Evolutionary conservation across 92 coral and sea anemone genomes (phyloP), one percentile per base, ranked within the genome.

Genomic region (Epizoanthus scotinus): DNA sequence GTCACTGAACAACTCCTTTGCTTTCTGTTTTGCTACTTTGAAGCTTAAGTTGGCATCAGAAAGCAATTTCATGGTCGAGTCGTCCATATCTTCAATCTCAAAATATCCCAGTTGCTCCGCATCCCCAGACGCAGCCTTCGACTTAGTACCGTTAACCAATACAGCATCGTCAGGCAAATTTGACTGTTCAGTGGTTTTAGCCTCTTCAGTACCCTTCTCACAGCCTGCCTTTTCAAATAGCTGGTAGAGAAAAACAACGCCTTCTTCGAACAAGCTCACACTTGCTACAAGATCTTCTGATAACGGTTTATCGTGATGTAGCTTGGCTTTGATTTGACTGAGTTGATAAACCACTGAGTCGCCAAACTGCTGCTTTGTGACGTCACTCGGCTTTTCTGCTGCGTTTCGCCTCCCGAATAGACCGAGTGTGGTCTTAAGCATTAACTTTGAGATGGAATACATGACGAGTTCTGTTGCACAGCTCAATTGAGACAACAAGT

Each of bases 21-120:
- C 52, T 75, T 36, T 22, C 44, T 13, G 68, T 59, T 75, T 75
- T 18, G 81, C 81, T 6, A 68, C 58, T 60, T 75, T 59, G 28
- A 75, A 59, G 21, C 63, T 75, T 19, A 34, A 44, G 40, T 75
- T 75, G 24, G 69, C 81, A 59, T 12, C 59, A 10, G 68, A 75
- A 60, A 75, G 50, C 44, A 57, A 59, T 58, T 57, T 47, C 54
- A 63, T 24, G 18, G 68, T 55, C n/a, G 81, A 75, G 38, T 75
- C 81, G 68, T 59, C 69, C 24, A 75, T 54, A 59, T 59, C 57
- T 59, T 75, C 81, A 22, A 75, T 47, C 12, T 47, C 52, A 9
- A 47, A 64, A 25, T 64, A 2, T 28, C 20, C 29, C 22, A n/a
- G 70, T 31, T 64, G 21, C n/a, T 64, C 29, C 44, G 29, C 38